A percentile compares a stretch with the other conserved stretches of the same genome.
These are phyloP conservation scores for Aphis craccivora DNA, from an alignment of 1,140 invertebrate species.

Conservation along the genomic window DNA sequence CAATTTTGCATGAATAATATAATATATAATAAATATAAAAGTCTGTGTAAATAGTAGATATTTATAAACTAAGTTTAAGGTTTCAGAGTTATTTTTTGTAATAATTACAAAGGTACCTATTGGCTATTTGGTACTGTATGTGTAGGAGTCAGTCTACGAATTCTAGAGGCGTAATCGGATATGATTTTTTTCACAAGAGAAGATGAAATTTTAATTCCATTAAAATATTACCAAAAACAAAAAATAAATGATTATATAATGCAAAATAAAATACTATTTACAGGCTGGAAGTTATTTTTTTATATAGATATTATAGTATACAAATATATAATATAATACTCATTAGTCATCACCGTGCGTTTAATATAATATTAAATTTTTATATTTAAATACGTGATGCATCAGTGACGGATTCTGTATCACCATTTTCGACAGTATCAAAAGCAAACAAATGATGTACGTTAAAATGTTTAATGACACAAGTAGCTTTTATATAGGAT, in stretches of 20 bases:
- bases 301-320: not conserved
- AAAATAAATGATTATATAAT: not conserved
- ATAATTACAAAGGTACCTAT: not conserved
- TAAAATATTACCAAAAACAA: not conserved
- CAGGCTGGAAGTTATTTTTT: not conserved
- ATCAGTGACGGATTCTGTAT: not conserved
- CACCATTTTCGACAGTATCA: not conserved
- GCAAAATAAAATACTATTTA: not conserved
- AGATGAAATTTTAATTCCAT: not conserved
- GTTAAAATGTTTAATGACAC: conserved; percentile 32
- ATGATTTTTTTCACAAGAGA: not conserved
- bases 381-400: not conserved
- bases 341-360: not conserved
- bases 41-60: too few relatives aligned
- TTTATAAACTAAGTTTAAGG: not conserved
- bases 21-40: too few relatives aligned
- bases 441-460: not conserved
- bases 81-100: not conserved
- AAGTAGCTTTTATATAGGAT: not conserved
- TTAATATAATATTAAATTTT: conserved; percentile 10
- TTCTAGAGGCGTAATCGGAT: not conserved
- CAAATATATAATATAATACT: too few relatives aligned
- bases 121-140: not conserved
- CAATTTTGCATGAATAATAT: too few relatives aligned
- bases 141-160: not conserved